Evolutionary conservation across 2,113 vertebrate species (phyloP).

Genomic region (Caretta caretta): DNA sequence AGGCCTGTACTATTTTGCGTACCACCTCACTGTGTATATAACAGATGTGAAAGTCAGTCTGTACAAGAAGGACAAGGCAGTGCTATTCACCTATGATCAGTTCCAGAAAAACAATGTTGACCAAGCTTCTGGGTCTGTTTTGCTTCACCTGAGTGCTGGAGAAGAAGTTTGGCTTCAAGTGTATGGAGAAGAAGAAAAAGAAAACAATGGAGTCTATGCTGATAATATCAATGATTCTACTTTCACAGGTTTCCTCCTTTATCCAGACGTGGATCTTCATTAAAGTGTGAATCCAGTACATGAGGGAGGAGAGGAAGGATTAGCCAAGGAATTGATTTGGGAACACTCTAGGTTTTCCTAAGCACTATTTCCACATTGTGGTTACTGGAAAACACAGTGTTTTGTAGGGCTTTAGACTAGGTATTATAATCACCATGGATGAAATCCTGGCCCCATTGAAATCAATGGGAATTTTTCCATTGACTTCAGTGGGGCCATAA

Average conservation of each 20-base stretch:
- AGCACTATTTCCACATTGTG: not conserved
- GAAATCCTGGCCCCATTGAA: not conserved
- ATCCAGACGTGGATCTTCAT: conserved; percentile 72
- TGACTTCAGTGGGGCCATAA: not conserved
- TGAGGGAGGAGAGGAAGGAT: not conserved
- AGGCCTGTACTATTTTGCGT: conserved; percentile 85
- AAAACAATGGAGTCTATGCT: conserved; percentile 80
- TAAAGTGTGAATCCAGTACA: not conserved
- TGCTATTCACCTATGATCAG: conserved; percentile 86
- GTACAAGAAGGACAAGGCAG: conserved; percentile 80
- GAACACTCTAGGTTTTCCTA: not conserved
- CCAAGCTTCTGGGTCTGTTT: conserved; percentile 83
- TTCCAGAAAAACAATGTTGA: conserved; percentile 83
- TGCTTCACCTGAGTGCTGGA: conserved; percentile 79
- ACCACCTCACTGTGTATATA: conserved; percentile 86
- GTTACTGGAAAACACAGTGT: not conserved
- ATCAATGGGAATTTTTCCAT: not conserved
- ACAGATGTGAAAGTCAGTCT: conserved; percentile 84
- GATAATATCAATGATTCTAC: conserved; percentile 86
- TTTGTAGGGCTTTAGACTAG: not conserved
- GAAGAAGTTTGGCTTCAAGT: conserved; percentile 89
- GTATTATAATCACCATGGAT: not conserved
- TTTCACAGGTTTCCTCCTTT: conserved; percentile 88
- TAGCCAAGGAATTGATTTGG: rapidly evolving
- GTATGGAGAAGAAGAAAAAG: conserved; percentile 74